Evolutionary conservation across 2,888 invertebrate genomes (phyloP), one percentile per base, ranked within the genome.

Genomic region (Ectobius pallidus): DNA sequence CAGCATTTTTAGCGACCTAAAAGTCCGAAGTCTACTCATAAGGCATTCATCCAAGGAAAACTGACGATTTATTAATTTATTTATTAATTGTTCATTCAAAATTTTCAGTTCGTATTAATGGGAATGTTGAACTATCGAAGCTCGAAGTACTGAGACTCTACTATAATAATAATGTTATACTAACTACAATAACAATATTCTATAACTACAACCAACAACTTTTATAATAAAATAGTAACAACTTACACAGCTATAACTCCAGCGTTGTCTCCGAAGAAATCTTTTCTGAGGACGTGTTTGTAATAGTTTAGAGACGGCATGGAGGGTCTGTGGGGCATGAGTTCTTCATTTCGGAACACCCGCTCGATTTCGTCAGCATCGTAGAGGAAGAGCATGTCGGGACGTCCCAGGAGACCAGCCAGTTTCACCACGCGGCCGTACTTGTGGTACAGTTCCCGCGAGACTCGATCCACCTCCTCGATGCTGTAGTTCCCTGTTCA

Each of bases 241-340:
- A 46, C 65, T 65, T 11, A 65, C 92, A 91, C 91, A 2, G 91
- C 91, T 76, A 92, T 91, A 4, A 92, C 89, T 62, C 92, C 92
- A 0, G 89, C 89, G 62, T 85, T 84, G 69, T 87, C 85, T 74
- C 88, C 87, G 78, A 92, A 92, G 80, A 90, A 90, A 65, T 91
- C 88, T 80, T 88, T 90, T 75, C 90, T 83, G 61, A 91, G 81
- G 0, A 87, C 88, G 78, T 91, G 90, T 77, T 92, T 92, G 82
- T 91, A 92, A 78, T 91, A 91, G 80, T 91, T 88, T 61, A 92
- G 82, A 0, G 91, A 91, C 0, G 92, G 91, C 92, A 92, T 92
- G 0, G 91, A 91, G 0, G 92, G 92, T 71, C 92, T 86, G 76
- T 89, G 88, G 0, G 92, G 92, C 79, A 90, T 85, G 1, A 83